Evolutionary conservation across 92 coral and sea anemone species (phyloP).

Genomic region (Pocillopora meandrina): DNA sequence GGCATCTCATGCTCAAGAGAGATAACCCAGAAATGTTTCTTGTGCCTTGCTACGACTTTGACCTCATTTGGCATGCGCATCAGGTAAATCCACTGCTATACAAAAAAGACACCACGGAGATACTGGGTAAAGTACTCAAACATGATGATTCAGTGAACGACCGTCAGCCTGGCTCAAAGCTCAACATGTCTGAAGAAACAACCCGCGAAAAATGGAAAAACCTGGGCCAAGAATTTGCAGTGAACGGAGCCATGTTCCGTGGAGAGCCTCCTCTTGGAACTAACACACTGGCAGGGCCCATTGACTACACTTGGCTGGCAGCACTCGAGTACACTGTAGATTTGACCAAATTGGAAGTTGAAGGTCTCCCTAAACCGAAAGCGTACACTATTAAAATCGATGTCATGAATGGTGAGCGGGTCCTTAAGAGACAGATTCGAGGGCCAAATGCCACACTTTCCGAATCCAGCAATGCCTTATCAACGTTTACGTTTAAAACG

Average conservation of each 20-base stretch:
- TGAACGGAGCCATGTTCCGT: conserved; percentile 66
- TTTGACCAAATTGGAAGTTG: conserved; percentile 35
- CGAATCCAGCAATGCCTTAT: neutral
- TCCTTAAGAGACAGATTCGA: conserved; percentile 22
- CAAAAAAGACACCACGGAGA: conserved; percentile 35
- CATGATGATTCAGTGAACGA: conserved; percentile 59
- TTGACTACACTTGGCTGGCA: conserved; percentile 34
- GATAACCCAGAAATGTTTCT: conserved; percentile 34
- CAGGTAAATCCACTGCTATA: conserved; percentile 54
- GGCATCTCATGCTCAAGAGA: conserved; percentile 36
- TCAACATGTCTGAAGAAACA: conserved; percentile 24
- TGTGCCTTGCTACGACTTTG: conserved; percentile 64
- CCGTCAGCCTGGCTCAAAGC: conserved; percentile 50
- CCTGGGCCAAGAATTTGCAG: conserved; percentile 32
- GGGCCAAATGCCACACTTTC: conserved; percentile 9
- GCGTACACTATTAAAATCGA: conserved; percentile 31
- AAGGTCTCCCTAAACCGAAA: conserved; percentile 43
- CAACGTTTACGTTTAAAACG: conserved; percentile 31
- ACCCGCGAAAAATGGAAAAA: conserved; percentile 44
- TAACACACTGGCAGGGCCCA: neutral
- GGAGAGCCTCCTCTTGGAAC: conserved; percentile 40
- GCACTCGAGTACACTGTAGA: conserved; percentile 32
- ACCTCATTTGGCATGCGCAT: conserved; percentile 68
- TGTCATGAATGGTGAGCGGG: conserved; percentile 22
- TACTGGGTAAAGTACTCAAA: conserved; percentile 42